Percentiles rank a stretch among this genome's conserved stretches.
Conservation (phyloP, 2,888 invertebrate species). For the Dynastes maya region DNA sequence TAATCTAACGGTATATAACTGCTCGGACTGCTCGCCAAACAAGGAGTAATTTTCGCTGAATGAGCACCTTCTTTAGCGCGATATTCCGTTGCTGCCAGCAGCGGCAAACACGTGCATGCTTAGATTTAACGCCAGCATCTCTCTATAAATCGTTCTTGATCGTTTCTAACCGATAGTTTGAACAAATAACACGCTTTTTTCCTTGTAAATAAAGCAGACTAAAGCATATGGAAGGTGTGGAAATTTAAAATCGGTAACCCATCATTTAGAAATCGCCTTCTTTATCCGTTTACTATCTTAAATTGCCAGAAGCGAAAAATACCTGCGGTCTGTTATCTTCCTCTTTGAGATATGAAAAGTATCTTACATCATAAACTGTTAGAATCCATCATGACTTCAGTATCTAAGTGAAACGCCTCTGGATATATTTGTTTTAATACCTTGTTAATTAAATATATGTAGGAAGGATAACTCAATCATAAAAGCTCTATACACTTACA, state of each 20-base stretch:
- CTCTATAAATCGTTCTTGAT: background rate
- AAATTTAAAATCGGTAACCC: background rate
- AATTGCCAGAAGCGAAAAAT: background rate
- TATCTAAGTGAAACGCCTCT: background rate
- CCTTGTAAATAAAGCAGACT: background rate
- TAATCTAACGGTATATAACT: constrained; percentile 17
- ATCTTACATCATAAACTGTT: background rate
- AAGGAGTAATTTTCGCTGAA: constrained; percentile 21
- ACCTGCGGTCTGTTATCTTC: background rate
- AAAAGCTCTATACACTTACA: too few relatives aligned
- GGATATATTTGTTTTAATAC: background rate
- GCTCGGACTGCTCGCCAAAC: constrained; percentile 2
- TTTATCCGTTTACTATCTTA: constrained; percentile 5
- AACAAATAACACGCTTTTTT: constrained; percentile 1
- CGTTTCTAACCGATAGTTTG: constrained; percentile 2
- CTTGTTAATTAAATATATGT: too few relatives aligned
- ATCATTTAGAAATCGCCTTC: constrained; percentile 7
- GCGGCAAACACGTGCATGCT: constrained; percentile 19
- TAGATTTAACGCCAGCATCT: background rate
- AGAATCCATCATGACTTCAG: background rate
- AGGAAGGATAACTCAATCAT: too few relatives aligned
- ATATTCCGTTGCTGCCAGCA: constrained; percentile 12
- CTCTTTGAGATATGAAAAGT: background rate
- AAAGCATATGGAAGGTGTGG: background rate
- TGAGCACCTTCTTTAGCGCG: constrained; percentile 15